Conservation (phyloP, 1,140 invertebrate species). For the Drosophila elegans region DNA sequence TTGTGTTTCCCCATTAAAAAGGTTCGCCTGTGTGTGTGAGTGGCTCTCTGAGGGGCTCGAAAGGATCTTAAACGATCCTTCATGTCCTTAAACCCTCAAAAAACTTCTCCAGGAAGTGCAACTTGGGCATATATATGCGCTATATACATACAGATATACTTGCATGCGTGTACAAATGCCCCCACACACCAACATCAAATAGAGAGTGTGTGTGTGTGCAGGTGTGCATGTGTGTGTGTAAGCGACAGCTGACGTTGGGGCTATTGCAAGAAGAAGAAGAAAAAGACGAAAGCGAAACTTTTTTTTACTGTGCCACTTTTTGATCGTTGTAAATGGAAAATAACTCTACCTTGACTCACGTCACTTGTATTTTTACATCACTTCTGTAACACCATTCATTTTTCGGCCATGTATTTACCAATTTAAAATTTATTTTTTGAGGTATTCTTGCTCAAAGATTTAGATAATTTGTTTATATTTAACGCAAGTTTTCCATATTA, state of each 20-base stretch:
- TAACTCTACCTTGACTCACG: constrained; percentile 19
- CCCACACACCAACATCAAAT: constrained; percentile 24
- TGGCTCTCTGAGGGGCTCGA: background rate
- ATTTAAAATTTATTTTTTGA: no score
- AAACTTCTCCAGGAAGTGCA: constrained; percentile 45
- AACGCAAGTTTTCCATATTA: no score
- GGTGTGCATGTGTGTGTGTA: constrained; percentile 18
- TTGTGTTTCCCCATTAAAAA: constrained; percentile 38
- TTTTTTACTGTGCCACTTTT: constrained; percentile 38
- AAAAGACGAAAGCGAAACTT: constrained; percentile 49
- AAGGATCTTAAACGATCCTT: constrained; percentile 14
- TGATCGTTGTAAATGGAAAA: constrained; percentile 29
- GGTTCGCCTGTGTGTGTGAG: constrained; percentile 21
- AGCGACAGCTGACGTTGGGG: constrained; percentile 58
- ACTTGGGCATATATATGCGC: constrained; percentile 12
- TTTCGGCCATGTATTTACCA: background rate
- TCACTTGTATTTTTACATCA: constrained; percentile 9
- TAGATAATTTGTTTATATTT: no score
- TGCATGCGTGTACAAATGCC: constrained; percentile 53
- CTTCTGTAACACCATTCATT: constrained; percentile 6
- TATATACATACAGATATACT: constrained; percentile 34
- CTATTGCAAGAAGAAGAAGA: constrained; percentile 32
- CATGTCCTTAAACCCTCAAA: background rate
- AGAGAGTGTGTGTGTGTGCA: constrained; percentile 27
- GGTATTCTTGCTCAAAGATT: no score